These are phyloP conservation scores for Cygnus olor DNA, from an alignment of 2,797 vertebrate species.

Conservation along the genomic window DNA sequence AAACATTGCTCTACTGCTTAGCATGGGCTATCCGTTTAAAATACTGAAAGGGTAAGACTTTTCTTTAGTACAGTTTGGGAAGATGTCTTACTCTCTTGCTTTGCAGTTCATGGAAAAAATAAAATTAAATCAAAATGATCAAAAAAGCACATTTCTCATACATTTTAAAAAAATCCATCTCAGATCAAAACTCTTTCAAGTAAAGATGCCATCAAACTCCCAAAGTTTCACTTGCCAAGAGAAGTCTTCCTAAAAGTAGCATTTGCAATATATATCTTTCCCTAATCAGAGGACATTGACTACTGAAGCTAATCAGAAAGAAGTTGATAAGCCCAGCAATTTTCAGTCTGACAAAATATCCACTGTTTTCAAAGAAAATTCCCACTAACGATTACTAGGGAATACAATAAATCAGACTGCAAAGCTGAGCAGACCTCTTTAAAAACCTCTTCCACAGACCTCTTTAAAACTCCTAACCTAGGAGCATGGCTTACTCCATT, in stretches of 20 bases:
- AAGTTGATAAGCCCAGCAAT: neutral
- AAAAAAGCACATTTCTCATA: neutral
- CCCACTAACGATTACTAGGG: neutral
- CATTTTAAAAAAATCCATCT: neutral
- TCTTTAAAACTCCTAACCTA: conserved; percentile 4
- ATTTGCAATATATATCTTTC: neutral
- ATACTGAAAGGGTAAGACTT: neutral
- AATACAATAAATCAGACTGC: neutral
- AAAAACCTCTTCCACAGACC: neutral
- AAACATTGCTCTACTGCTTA: neutral
- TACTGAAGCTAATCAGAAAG: neutral
- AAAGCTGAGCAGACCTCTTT: neutral
- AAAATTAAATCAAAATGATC: neutral
- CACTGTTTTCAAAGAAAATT: neutral
- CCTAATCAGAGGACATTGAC: neutral
- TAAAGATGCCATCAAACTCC: neutral
- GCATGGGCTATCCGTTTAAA: neutral
- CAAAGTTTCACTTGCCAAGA: neutral
- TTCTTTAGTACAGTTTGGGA: neutral
- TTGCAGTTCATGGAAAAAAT: neutral
- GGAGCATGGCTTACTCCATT: neutral
- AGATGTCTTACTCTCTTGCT: neutral
- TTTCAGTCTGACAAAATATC: neutral
- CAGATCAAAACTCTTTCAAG: neutral
- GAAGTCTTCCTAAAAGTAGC: neutral